Conservation (phyloP, 2,113 vertebrate genomes). For the Saguinus midas region DNA sequence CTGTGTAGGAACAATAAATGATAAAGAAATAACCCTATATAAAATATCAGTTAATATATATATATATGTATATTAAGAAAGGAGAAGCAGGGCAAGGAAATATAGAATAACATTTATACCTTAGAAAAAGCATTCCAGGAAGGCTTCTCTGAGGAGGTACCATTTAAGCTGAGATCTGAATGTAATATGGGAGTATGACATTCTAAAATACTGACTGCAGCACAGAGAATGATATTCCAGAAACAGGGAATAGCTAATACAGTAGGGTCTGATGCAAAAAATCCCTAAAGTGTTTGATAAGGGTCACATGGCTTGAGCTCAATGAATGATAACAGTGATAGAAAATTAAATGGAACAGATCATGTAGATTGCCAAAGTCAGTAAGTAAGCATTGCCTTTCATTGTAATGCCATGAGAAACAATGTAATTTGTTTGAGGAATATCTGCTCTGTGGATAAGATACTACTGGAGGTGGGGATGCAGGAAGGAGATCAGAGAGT, state of each 20-base stretch:
- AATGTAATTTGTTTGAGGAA: not conserved
- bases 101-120: not conserved
- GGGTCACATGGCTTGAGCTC: not conserved
- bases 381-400: accelerated
- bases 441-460: not conserved
- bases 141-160: not conserved
- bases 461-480: not conserved
- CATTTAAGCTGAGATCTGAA: not conserved
- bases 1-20: not conserved
- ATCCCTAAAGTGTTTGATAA: not conserved
- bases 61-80: not conserved
- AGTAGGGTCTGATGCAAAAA: not conserved
- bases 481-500: not conserved
- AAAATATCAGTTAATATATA: not conserved
- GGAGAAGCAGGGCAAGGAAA: not conserved
- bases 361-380: not conserved
- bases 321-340: not conserved
- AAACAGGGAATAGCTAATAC: not conserved
- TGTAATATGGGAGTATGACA: not conserved
- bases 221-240: not conserved
- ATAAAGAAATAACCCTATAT: not conserved
- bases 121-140: not conserved
- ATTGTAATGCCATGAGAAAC: not conserved
- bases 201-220: not conserved
- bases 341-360: not conserved